Conservation (phyloP, 1,140 invertebrate species). For the Hyphantria cunea region DNA sequence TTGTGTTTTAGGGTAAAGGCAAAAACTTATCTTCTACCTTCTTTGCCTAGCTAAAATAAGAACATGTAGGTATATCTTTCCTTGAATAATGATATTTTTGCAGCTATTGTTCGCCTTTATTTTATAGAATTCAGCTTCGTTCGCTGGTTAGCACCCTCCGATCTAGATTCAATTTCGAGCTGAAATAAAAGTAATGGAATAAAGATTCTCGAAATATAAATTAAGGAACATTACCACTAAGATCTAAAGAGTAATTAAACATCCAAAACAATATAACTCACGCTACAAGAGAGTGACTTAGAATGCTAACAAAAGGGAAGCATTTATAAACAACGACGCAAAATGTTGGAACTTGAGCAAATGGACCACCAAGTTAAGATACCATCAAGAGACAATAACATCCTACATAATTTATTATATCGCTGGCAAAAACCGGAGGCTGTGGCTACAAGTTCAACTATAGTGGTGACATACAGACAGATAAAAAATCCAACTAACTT, state of each 20-base stretch:
- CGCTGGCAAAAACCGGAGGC: slow-evolving; percentile 49
- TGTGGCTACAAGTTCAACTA: slow-evolving; percentile 39
- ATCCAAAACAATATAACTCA: slow-evolving; percentile 26
- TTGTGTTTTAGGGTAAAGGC: too few relatives aligned
- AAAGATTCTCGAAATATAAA: neutral
- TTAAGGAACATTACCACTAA: slow-evolving; percentile 23
- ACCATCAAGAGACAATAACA: slow-evolving; percentile 60
- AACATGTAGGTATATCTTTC: too few relatives aligned
- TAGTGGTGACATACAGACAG: slow-evolving; percentile 32
- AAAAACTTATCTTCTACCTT: too few relatives aligned
- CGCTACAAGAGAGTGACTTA: slow-evolving; percentile 6
- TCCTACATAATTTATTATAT: slow-evolving; percentile 63
- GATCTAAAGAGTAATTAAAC: slow-evolving; percentile 21
- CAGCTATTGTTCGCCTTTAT: too few relatives aligned
- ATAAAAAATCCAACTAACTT: neutral
- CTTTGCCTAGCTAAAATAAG: too few relatives aligned
- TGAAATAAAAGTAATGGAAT: too few relatives aligned
- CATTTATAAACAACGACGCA: slow-evolving; percentile 45
- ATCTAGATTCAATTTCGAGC: too few relatives aligned
- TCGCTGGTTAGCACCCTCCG: too few relatives aligned
- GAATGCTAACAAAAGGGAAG: slow-evolving; percentile 13
- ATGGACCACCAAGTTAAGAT: slow-evolving; percentile 52
- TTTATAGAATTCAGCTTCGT: too few relatives aligned
- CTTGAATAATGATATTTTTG: too few relatives aligned
- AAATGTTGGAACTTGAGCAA: slow-evolving; percentile 31